A percentile compares a stretch with the other conserved stretches of the same genome.
Conservation (phyloP, 2,888 invertebrate genomes). For the Nineta flava region DNA sequence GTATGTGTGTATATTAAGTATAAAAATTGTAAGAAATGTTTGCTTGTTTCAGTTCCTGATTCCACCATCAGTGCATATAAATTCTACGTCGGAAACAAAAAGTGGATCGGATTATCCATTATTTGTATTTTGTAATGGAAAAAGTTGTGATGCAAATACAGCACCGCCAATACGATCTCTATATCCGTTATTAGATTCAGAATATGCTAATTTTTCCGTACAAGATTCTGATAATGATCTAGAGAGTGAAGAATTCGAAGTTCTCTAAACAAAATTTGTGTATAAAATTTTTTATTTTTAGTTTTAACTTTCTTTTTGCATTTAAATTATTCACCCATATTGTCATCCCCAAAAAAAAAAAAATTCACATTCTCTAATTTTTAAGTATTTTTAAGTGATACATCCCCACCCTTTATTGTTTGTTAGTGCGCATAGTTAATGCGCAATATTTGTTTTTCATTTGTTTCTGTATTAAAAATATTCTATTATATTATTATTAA, state of each 20-base stretch:
- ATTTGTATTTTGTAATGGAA: slow-evolving; percentile 65
- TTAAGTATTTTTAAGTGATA: too few relatives aligned
- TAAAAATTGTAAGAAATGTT: slow-evolving; percentile 1
- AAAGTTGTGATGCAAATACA: slow-evolving; percentile 33
- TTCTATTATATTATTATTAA: too few relatives aligned
- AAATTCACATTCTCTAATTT: too few relatives aligned
- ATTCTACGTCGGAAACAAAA: slow-evolving; percentile 17
- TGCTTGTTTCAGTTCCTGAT: slow-evolving; percentile 30
- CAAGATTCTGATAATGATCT: slow-evolving; percentile 45
- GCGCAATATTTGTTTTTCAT: too few relatives aligned
- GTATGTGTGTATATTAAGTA: too few relatives aligned
- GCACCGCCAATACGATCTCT: slow-evolving; percentile 15
- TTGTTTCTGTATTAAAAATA: too few relatives aligned
- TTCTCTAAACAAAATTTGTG: slow-evolving; percentile 31
- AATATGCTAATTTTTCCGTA: slow-evolving; percentile 16
- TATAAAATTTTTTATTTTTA: too few relatives aligned
- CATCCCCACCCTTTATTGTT: too few relatives aligned
- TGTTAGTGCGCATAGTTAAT: too few relatives aligned
- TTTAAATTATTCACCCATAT: too few relatives aligned
- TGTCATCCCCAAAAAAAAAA: too few relatives aligned
- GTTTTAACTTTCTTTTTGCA: too few relatives aligned
- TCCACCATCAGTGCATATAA: slow-evolving; percentile 22
- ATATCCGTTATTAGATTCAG: slow-evolving; percentile 19
- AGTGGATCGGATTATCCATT: slow-evolving; percentile 58
- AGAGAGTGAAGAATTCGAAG: slow-evolving; percentile 58